phyloP scores from a whole-genome alignment of 1,140 invertebrate genomes.

The Drosophila kurseongensis region DNA sequence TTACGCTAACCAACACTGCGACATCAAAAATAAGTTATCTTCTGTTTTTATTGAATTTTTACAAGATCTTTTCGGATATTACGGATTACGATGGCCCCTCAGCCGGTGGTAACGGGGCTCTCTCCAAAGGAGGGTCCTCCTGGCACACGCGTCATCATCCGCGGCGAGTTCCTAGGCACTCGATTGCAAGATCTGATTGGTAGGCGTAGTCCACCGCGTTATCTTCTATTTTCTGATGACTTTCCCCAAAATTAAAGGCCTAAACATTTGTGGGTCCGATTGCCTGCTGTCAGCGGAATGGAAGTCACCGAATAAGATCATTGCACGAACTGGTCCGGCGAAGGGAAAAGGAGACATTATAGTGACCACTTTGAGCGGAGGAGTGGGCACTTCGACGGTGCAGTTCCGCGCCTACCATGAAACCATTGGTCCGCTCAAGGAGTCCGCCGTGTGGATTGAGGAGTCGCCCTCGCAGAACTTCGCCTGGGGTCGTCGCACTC shows the following conservation, averaged over 20 bases:
- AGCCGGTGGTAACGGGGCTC: constrained; percentile 97
- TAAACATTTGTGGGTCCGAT: constrained; percentile 98
- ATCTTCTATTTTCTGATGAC: constrained; percentile 10
- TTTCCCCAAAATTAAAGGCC: constrained; percentile 86
- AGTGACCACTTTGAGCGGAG: constrained; percentile 95
- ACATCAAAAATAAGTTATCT: constrained; percentile 7
- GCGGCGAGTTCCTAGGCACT: constrained; percentile 97
- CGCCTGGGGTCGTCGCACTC: constrained; percentile 91
- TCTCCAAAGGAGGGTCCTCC: constrained; percentile 99
- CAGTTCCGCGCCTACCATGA: constrained; percentile 96
- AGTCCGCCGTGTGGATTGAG: constrained; percentile 99
- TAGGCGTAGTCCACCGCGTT: constrained; percentile 84
- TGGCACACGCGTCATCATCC: constrained; percentile 96
- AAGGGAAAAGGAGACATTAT: constrained; percentile 98
- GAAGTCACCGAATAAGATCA: constrained; percentile 98
- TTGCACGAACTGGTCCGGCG: constrained; percentile 96
- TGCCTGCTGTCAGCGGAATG: constrained; percentile 98
- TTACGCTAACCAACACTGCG: constrained; percentile 13
- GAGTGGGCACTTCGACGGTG: constrained; percentile 96
- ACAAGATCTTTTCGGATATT: not conserved
- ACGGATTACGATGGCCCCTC: constrained; percentile 87
- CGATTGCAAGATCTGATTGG: constrained; percentile 94
- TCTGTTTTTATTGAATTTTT: constrained; percentile 12
- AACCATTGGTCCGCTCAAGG: constrained; percentile 96
- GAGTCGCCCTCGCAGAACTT: constrained; percentile 92